Evolutionary conservation across 2,888 invertebrate species (phyloP).

Genomic region (Ophraella communa): DNA sequence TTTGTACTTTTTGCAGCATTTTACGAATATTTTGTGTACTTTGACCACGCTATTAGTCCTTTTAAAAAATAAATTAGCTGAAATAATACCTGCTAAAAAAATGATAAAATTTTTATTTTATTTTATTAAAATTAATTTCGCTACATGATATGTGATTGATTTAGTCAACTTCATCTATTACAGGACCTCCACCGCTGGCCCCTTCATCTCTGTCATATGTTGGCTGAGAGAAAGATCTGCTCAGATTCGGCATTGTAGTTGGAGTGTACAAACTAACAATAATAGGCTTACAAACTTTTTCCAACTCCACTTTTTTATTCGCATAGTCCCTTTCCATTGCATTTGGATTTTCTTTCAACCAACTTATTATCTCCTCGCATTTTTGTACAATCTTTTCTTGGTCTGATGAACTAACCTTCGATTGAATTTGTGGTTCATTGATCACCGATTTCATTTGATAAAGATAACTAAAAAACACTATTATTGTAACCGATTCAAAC

Average conservation of each 20-base stretch:
- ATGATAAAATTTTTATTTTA: not conserved
- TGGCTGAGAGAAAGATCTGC: not conserved
- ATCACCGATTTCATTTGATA: conserved; percentile 42
- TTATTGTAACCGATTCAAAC: too few relatives aligned
- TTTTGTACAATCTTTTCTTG: conserved; percentile 56
- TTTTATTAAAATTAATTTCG: not conserved
- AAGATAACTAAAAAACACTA: conserved; percentile 33
- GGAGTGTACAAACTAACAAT: conserved; percentile 57
- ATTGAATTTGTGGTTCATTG: conserved; percentile 54
- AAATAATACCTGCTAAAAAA: too few relatives aligned
- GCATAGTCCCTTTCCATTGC: conserved; percentile 70
- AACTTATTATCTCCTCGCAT: conserved; percentile 67
- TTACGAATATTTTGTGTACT: too few relatives aligned
- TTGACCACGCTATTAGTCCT: too few relatives aligned
- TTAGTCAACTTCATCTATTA: conserved; percentile 5
- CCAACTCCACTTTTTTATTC: conserved; percentile 66
- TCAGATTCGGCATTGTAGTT: not conserved
- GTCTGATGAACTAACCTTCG: conserved; percentile 65
- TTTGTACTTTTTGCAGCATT: too few relatives aligned
- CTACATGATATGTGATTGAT: not conserved
- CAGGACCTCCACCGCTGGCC: not conserved
- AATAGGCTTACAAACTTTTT: conserved; percentile 65
- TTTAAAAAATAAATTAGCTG: too few relatives aligned
- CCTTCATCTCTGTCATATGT: not conserved
- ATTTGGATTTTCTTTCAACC: conserved; percentile 68